Percentiles rank a stretch among this genome's conserved stretches.
Conservation (phyloP, 1,140 invertebrate species). For the Mylabris phalerata region DNA sequence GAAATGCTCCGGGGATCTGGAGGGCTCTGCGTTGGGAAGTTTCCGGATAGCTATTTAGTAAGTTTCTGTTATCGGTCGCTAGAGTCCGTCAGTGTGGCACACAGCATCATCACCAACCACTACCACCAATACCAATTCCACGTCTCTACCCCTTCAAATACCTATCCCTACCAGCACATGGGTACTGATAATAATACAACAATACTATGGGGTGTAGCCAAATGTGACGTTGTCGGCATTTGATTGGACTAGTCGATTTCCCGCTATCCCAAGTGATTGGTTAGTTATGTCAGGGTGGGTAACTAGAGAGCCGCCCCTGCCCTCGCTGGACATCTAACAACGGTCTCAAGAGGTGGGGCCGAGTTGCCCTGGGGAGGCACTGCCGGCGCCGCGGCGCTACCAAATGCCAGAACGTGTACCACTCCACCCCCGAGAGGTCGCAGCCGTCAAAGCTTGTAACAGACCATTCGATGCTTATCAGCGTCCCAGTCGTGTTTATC, state of each 20-base stretch:
- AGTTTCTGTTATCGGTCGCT: not conserved
- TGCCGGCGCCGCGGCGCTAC: slow-evolving; percentile 2
- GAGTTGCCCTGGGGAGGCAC: slow-evolving; percentile 13
- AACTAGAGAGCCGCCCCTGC: slow-evolving; percentile 21
- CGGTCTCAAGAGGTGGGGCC: slow-evolving; percentile 21
- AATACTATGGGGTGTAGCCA: slow-evolving; percentile 24
- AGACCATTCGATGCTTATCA: slow-evolving; percentile 37
- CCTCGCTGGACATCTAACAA: slow-evolving; percentile 24
- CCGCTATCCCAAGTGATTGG: slow-evolving; percentile 27
- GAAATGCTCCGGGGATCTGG: not conserved
- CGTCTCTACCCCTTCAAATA: not conserved
- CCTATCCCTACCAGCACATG: slow-evolving; percentile 7
- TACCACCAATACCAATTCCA: not conserved
- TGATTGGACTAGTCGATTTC: slow-evolving; percentile 29
- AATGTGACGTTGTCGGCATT: slow-evolving; percentile 8
- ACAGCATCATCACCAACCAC: too few relatives aligned
- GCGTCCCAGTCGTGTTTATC: slow-evolving; percentile 39
- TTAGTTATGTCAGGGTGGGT: slow-evolving; percentile 22
- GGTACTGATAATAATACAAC: slow-evolving; percentile 11
- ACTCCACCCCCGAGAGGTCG: slow-evolving; percentile 37
- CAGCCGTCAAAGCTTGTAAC: slow-evolving; percentile 22
- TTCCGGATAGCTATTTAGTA: not conserved
- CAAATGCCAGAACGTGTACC: slow-evolving; percentile 18
- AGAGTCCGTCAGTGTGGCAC: slow-evolving; percentile 2
- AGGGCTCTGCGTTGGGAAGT: slow-evolving; percentile 1